Conservation (phyloP, 2,888 invertebrate species). For the Drosophila demipolita region DNA sequence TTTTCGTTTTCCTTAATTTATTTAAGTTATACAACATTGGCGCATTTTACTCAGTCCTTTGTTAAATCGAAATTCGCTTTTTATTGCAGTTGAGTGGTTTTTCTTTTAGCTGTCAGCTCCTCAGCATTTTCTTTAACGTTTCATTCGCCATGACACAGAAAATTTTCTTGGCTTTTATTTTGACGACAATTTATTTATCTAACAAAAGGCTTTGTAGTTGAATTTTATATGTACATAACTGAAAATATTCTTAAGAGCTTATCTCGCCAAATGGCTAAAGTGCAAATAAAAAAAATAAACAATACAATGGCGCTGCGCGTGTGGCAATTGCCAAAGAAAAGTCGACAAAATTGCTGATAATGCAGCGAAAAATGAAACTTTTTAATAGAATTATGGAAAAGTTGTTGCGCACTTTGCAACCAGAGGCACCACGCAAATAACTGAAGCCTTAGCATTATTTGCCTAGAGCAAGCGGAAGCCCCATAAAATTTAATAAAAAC, state of each 20-base stretch:
- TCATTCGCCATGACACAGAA: constrained; percentile 7
- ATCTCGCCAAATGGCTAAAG: constrained; percentile 38
- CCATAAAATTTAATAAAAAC: constrained; percentile 20
- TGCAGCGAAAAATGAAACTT: constrained; percentile 39
- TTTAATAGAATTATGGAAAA: constrained; percentile 42
- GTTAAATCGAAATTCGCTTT: background rate
- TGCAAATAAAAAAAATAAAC: background rate
- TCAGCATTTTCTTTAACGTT: background rate
- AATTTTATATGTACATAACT: constrained; percentile 9
- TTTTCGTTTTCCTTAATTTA: constrained; percentile 1
- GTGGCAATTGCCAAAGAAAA: constrained; percentile 17
- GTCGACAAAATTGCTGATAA: constrained; percentile 59
- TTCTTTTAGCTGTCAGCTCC: constrained; percentile 1
- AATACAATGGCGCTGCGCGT: background rate
- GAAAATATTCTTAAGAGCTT: constrained; percentile 46
- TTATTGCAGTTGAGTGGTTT: constrained; percentile 15
- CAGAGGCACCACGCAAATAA: constrained; percentile 15
- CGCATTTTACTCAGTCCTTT: background rate
- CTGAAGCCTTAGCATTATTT: constrained; percentile 6
- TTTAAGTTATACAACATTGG: background rate
- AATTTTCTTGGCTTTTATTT: constrained; percentile 5
- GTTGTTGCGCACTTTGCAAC: constrained; percentile 19
- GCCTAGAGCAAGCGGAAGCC: background rate
- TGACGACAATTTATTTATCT: constrained; percentile 49
- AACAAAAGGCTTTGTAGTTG: constrained; percentile 21